Conservation (phyloP, 2,797 vertebrate genomes). For the Notolepis coatsorum region DNA sequence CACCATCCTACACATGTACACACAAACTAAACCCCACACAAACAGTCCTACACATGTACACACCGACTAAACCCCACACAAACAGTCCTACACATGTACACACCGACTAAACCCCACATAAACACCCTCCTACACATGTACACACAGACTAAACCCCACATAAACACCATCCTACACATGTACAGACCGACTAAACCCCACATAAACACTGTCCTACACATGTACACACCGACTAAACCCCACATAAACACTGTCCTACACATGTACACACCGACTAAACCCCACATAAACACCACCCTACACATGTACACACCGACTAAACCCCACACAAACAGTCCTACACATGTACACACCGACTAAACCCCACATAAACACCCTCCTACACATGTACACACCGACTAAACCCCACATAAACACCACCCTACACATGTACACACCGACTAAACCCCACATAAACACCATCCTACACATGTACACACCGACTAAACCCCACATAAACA, state of each 20-base stretch:
- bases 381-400: slow-evolving; percentile 24
- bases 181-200: neutral
- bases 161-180: slow-evolving; percentile 11
- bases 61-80: neutral
- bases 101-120: neutral
- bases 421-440: neutral
- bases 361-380: neutral
- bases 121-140: neutral
- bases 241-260: neutral
- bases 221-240: neutral
- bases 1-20: slow-evolving; percentile 9
- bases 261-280: neutral
- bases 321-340: no score
- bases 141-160: slow-evolving; percentile 8
- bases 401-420: neutral
- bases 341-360: slow-evolving; percentile 12
- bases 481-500: neutral
- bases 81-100: neutral
- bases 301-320: neutral
- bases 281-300: neutral
- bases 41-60: neutral
- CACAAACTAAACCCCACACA: neutral
- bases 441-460: neutral
- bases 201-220: neutral
- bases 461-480: neutral